Percentiles rank a stretch among this genome's conserved stretches.
These are phyloP conservation scores for Phyto melanocephala DNA, from an alignment of 2,888 invertebrate genomes.

Conservation along the genomic window DNA sequence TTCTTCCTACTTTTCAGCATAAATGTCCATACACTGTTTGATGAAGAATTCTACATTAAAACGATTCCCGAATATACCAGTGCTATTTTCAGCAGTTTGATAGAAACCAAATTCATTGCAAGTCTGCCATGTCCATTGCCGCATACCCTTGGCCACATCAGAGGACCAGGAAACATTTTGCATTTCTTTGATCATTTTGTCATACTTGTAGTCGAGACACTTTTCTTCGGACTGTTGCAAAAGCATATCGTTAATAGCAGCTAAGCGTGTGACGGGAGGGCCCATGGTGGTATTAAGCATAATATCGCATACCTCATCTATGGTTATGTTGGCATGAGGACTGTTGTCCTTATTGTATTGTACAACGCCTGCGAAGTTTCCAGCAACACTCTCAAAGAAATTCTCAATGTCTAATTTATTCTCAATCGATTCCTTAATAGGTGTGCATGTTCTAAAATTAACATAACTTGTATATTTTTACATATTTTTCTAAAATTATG, in stretches of 20 bases:
- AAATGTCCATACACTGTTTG: slow-evolving; percentile 90
- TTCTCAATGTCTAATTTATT: slow-evolving; percentile 85
- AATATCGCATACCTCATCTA: slow-evolving; percentile 89
- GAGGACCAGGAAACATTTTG: slow-evolving; percentile 85
- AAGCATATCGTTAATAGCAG: slow-evolving; percentile 85
- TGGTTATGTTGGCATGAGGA: slow-evolving; percentile 86
- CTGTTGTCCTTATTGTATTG: slow-evolving; percentile 97
- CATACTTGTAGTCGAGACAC: slow-evolving; percentile 91
- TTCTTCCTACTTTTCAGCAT: slow-evolving; percentile 83
- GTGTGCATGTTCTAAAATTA: slow-evolving; percentile 84
- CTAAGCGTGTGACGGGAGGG: slow-evolving; percentile 85
- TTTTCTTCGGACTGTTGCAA: slow-evolving; percentile 83
- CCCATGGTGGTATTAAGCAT: slow-evolving; percentile 83
- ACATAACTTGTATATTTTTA: too few relatives aligned
- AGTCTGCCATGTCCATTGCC: slow-evolving; percentile 96
- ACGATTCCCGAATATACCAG: slow-evolving; percentile 84
- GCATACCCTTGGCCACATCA: slow-evolving; percentile 83
- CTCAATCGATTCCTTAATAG: slow-evolving; percentile 83
- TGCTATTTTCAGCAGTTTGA: slow-evolving; percentile 86
- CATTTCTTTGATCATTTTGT: slow-evolving; percentile 85
- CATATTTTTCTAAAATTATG: too few relatives aligned
- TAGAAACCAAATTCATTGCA: slow-evolving; percentile 98
- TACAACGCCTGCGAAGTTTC: slow-evolving; percentile 93
- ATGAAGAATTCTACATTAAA: slow-evolving; percentile 89
- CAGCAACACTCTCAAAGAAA: slow-evolving; percentile 89